Percentiles rank a stretch among this genome's conserved stretches.
Evolutionary conservation across 2,888 invertebrate genomes (phyloP).

Genomic region (Exocentrus adspersus): DNA sequence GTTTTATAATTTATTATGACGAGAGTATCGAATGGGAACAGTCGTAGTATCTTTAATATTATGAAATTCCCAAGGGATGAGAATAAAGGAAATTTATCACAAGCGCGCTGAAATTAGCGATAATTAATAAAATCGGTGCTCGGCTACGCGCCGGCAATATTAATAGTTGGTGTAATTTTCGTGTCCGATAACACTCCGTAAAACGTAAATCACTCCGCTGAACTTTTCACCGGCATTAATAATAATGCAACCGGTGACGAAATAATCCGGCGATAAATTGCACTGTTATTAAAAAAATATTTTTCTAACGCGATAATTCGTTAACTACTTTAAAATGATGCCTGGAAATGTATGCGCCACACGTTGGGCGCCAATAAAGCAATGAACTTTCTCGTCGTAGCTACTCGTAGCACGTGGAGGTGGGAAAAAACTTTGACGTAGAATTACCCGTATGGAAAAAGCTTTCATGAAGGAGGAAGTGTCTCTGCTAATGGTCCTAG

Average conservation of each 20-base stretch:
- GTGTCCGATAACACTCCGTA: not conserved
- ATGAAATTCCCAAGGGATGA: too few relatives aligned
- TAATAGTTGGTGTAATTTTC: slow-evolving; percentile 1
- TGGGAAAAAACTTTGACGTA: not conserved
- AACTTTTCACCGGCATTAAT: not conserved
- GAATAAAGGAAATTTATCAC: too few relatives aligned
- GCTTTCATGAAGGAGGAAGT: not conserved
- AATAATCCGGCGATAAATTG: not conserved
- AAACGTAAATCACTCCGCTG: not conserved
- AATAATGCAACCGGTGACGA: not conserved
- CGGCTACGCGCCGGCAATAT: not conserved
- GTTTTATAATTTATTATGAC: too few relatives aligned
- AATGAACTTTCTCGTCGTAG: too few relatives aligned
- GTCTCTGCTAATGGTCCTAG: not conserved
- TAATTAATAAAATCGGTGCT: not conserved
- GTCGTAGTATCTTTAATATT: too few relatives aligned
- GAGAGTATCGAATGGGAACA: too few relatives aligned
- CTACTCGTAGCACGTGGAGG: too few relatives aligned
- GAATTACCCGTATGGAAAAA: not conserved
- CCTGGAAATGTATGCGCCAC: too few relatives aligned
- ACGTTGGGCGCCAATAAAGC: too few relatives aligned
- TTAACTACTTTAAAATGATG: too few relatives aligned
- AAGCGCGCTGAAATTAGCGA: slow-evolving; percentile 2
- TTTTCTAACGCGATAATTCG: too few relatives aligned
- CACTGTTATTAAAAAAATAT: not conserved